Conservation (phyloP, 2,113 vertebrate species). For the Ochotona curzoniae region DNA sequence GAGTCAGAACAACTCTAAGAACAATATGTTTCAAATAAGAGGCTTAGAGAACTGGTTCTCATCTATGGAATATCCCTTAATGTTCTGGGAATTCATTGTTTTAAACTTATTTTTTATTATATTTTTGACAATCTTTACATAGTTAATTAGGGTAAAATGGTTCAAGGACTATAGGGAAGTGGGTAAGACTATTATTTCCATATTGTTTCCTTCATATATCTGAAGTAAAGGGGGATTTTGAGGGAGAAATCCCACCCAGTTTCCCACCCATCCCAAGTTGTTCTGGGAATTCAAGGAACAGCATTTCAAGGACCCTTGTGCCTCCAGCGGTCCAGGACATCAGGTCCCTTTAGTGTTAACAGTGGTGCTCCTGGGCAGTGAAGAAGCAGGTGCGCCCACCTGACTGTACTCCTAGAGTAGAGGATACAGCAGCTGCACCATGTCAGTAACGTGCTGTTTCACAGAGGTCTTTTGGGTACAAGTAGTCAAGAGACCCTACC, state of each 20-base stretch:
- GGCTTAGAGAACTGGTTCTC: not conserved
- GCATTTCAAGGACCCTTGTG: constrained; percentile 56
- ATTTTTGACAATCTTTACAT: no score
- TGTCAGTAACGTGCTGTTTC: not conserved
- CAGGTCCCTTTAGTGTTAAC: not conserved
- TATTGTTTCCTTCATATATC: no score
- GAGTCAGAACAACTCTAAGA: not conserved
- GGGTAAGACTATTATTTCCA: no score
- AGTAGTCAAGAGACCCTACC: not conserved
- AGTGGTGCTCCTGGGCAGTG: constrained; percentile 5
- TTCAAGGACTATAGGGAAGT: no score
- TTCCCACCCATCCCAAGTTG: no score
- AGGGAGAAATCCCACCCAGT: no score
- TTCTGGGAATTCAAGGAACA: constrained; percentile 43
- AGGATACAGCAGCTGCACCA: constrained; percentile 6
- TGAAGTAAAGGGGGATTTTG: no score
- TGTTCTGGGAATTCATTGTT: constrained; percentile 1
- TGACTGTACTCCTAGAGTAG: constrained; percentile 4
- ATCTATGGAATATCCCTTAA: constrained; percentile 23
- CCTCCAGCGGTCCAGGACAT: not conserved
- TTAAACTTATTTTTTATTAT: no score
- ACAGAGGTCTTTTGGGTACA: not conserved
- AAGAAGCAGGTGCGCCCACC: constrained; percentile 19
- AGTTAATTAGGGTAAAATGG: no score
- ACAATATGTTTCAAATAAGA: not conserved